Base-by-base conservation (phyloP, 2,113 vertebrate species). In the Gymnorhina tibicen region DNA sequence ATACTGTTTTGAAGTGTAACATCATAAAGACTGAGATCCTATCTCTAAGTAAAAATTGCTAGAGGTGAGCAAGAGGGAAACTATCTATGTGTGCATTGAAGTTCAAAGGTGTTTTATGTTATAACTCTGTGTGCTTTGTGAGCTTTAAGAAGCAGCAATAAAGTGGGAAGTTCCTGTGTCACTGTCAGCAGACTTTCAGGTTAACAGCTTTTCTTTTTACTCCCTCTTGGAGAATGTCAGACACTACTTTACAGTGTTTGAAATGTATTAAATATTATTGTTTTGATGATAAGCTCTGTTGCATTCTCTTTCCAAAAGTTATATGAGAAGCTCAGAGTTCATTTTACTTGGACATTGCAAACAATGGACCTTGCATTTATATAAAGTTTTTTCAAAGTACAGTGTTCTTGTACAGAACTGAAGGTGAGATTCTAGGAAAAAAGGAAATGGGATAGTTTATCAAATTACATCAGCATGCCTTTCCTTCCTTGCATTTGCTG, bases 91-190 rank as follows among this genome's bases (percentile, higher is more conserved):
- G 56, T 76, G 30, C 22, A 52, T 6, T 87, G 85, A 82, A 87
- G 90, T 89, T 91, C 78, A 83, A 90, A 89, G 87, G 27, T 94
- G 56, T 67, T 89, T 95, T 69, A 63, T 83, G 79, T 67, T 78
- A 37, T 44, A 91, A 79, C 23, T 93, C 3, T 0, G 0, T 37
- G 15, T 62, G 50, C 58, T 93, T 79, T 89, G 74, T 79, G 49
- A 64, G 68, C 27, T 79, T 89, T 66, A 95, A 90, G 67, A 62
- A 89, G 27, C 22, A 83, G 37, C 28, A 85, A 91, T 85, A 88
- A 93, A 85, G 53, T 42, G 49, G 53, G 81, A 93, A 80, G 67
- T 53, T 69, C 59, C 27, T 41, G 8, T 73, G 70, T 79, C 41
- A 21, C 56, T 89, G 42, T 79, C 59, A 73, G 62, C 32, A 85